These are phyloP conservation scores for Hirtodrosophila trivittata DNA, from an alignment of 2,888 invertebrate genomes.

Conservation along the genomic window DNA sequence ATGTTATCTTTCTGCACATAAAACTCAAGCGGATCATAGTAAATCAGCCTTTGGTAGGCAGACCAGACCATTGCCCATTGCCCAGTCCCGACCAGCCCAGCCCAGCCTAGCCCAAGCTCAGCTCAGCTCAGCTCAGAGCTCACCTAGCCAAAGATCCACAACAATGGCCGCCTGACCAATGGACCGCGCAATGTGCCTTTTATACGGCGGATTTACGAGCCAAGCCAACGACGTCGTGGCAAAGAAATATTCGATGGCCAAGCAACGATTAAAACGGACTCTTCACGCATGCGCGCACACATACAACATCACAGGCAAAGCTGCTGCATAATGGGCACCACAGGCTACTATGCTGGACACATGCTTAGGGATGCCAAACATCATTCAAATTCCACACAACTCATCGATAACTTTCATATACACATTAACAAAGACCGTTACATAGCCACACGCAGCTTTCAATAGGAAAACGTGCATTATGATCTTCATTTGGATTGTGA, in stretches of 20 bases:
- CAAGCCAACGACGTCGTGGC: constrained; percentile 73
- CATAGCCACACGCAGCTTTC: no score
- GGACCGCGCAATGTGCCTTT: constrained; percentile 71
- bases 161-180: constrained; percentile 72
- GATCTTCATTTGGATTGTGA: no score
- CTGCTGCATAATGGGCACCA: constrained; percentile 48
- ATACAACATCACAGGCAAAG: constrained; percentile 40
- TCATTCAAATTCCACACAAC: no score
- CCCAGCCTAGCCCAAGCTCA: constrained; percentile 30
- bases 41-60: constrained; percentile 80
- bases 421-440: no score
- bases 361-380: background rate
- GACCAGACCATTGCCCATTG: constrained; percentile 49
- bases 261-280: constrained; percentile 79
- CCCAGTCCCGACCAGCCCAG: constrained; percentile 1
- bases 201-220: constrained; percentile 78
- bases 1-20: constrained; percentile 81
- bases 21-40: constrained; percentile 81
- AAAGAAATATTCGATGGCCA: constrained; percentile 78
- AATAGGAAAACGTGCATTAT: no score
- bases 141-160: constrained; percentile 40
- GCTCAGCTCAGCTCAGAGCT: constrained; percentile 14
- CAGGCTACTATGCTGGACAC: constrained; percentile 26
- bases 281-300: constrained; percentile 80
- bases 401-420: no score